Conservation (phyloP, 2,797 vertebrate species). For the Rhincodon typus region DNA sequence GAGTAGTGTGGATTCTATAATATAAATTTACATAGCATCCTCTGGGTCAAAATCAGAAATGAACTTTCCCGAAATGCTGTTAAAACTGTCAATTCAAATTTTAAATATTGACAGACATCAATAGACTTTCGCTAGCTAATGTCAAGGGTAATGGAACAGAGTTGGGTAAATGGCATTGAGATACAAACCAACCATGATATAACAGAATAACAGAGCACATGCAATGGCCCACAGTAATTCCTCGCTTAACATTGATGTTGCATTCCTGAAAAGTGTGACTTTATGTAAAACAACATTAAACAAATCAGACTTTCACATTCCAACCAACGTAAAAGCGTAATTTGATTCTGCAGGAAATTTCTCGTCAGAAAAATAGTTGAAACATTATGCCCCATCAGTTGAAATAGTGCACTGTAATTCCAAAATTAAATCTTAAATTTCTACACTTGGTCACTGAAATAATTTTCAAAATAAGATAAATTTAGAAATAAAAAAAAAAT, state of each 20-base stretch:
- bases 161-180: background rate
- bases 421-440: background rate
- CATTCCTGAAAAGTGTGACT: background rate
- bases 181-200: background rate
- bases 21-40: background rate
- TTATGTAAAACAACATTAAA: background rate
- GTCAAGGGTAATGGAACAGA: background rate
- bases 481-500: no score
- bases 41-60: background rate
- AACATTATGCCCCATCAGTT: background rate
- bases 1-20: background rate
- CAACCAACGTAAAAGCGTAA: background rate
- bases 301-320: background rate
- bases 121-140: background rate
- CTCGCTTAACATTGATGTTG: background rate
- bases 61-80: background rate
- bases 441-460: background rate
- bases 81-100: background rate
- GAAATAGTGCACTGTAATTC: background rate
- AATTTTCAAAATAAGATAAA: background rate
- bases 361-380: background rate
- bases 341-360: background rate
- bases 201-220: background rate
- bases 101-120: background rate
- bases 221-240: background rate